Base-by-base conservation (phyloP, 2,797 vertebrate species). In the Orientallactaga sibirica region DNA sequence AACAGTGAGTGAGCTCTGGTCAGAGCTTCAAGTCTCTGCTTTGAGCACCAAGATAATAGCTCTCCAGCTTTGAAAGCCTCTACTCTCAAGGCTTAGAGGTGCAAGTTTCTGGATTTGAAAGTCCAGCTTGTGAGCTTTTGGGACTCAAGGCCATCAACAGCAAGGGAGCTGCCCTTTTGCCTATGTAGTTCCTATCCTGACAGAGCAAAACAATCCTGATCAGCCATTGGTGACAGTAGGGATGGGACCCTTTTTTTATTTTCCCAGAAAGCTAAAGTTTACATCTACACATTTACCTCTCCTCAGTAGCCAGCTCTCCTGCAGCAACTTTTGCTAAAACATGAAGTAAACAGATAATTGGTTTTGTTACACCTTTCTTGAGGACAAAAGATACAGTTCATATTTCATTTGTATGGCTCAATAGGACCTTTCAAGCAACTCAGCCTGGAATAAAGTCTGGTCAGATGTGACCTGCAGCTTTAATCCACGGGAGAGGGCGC, bases 341-440 rank as follows among this genome's bases (percentile, higher is more conserved):
- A 74, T n/a, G 41, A 62, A 93, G 61, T 29, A 75, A 78, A 79
- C 14, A 55, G 62, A 84, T 33, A 75, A 80, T 70, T 22, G 48
- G 37, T 87, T n/a, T 73, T 14, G 3, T 88, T 86, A 88, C 58
- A 88, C 48, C 48, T 85, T 74, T 55, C 43, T 90, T 61, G 55
- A 84, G 8, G 14, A 73, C n/a, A 33, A 82, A 68, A 27, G 5
- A 6, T 55, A 4, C 5, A 27, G n/a, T 20, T 91, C 27, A 29
- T 25, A 67, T 86, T 73, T 25, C 16, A 37, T 86, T 86, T 94
- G 20, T 22, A 82, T 81, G 81, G 80, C 7, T 88, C 76, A 71
- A 2, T 62, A 66, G 18, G 20, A 10, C 12, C 25, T 19, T 86
- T 55, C 37, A 78, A 62, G 55, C 29, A 66, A 67, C n/a, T 82